A percentile compares a stretch with the other conserved stretches of the same genome.
Evolutionary conservation across 2,888 invertebrate genomes (phyloP).

Genomic region (Micoletzkya japonica): DNA sequence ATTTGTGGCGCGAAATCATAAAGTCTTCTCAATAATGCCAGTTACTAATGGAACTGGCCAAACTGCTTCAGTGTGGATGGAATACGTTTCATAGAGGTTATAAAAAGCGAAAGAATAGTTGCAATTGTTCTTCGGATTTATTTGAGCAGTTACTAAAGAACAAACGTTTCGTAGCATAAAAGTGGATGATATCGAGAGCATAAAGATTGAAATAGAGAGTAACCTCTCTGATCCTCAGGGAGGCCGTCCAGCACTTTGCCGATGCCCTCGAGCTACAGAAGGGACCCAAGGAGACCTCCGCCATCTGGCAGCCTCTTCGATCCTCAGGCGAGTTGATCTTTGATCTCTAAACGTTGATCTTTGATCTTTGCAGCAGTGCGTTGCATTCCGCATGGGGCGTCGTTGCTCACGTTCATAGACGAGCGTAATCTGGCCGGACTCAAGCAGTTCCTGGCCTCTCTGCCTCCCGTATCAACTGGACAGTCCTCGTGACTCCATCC

Average conservation of each 20-base stretch:
- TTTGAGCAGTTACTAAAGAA: no score
- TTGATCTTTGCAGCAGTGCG: slow-evolving; percentile 23
- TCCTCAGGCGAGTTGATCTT: slow-evolving; percentile 23
- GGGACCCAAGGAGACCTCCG: slow-evolving; percentile 65
- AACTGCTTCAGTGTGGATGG: no score
- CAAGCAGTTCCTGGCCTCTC: slow-evolving; percentile 29
- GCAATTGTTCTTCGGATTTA: no score
- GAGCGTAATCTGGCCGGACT: slow-evolving; percentile 39
- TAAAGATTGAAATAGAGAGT: not conserved
- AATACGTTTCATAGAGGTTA: no score
- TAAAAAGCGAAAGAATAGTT: no score
- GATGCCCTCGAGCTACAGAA: slow-evolving; percentile 90
- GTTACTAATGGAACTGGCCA: no score
- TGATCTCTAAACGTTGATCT: not conserved
- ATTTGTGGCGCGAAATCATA: no score
- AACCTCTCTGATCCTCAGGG: slow-evolving; percentile 65
- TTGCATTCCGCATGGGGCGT: slow-evolving; percentile 13
- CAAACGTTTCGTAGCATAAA: no score
- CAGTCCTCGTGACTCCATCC: slow-evolving; percentile 12
- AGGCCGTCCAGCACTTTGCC: slow-evolving; percentile 92
- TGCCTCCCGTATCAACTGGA: slow-evolving; percentile 14
- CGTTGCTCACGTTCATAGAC: slow-evolving; percentile 46
- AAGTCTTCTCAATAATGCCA: no score
- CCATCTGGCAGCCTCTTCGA: slow-evolving; percentile 52
- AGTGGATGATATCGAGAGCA: no score